phyloP scores from a whole-genome alignment of 2,113 vertebrate species.

The Vimba vimba region DNA sequence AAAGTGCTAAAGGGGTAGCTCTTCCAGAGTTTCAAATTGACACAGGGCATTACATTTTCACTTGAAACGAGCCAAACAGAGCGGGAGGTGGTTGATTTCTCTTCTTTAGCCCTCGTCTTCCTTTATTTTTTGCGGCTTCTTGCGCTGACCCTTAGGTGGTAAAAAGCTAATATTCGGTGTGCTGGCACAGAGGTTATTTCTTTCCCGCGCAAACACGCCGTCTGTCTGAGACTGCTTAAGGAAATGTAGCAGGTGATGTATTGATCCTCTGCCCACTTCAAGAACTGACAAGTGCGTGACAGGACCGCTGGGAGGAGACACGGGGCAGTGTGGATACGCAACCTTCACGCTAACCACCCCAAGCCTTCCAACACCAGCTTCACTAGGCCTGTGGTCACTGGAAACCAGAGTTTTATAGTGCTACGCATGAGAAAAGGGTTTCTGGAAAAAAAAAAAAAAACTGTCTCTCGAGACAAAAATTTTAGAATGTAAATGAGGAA shows the following conservation, averaged over 20 bases:
- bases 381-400: constrained; percentile 4
- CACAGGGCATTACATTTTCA: constrained; percentile 73
- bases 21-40: constrained; percentile 74
- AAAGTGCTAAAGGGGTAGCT: constrained; percentile 64
- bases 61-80: constrained; percentile 50
- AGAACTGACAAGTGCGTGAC: constrained; percentile 62
- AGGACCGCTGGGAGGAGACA: constrained; percentile 22
- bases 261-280: constrained; percentile 62
- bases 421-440: not conserved
- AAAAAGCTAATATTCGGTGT: constrained; percentile 48
- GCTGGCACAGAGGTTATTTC: constrained; percentile 66
- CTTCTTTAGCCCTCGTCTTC: constrained; percentile 39
- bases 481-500: not conserved
- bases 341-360: constrained; percentile 7
- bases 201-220: constrained; percentile 55
- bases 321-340: constrained; percentile 9
- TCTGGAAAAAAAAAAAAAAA: not conserved
- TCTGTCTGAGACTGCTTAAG: constrained; percentile 58
- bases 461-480: not conserved
- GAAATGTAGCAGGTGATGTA: constrained; percentile 69
- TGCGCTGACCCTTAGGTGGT: constrained; percentile 62
- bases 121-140: constrained; percentile 60
- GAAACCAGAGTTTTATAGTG: constrained; percentile 3
- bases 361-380: constrained; percentile 16
- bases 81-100: constrained; percentile 23